Evolutionary conservation across 2,888 invertebrate genomes (phyloP).

Genomic region (Temnothorax ravouxi): DNA sequence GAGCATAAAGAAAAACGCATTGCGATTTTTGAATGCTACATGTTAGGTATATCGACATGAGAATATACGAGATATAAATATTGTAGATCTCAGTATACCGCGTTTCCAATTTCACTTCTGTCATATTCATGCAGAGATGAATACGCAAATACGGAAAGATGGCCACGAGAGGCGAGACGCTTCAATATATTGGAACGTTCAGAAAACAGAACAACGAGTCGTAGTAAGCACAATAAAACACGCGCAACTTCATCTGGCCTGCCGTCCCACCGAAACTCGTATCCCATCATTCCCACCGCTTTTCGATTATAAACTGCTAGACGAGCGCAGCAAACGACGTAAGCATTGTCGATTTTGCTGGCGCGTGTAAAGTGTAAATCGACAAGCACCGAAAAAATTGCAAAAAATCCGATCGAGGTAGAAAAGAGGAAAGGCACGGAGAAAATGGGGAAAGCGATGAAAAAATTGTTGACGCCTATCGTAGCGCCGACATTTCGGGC

Average conservation of each 20-base stretch:
- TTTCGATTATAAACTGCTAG: conserved; percentile 58
- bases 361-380: conserved; percentile 73
- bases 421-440: conserved; percentile 30
- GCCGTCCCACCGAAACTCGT: conserved; percentile 23
- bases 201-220: conserved; percentile 31
- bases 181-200: conserved; percentile 26
- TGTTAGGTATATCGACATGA: conserved; percentile 15
- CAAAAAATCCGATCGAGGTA: conserved; percentile 51
- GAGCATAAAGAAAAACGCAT: conserved; percentile 23
- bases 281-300: neutral
- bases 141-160: conserved; percentile 43
- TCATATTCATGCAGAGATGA: conserved; percentile 47
- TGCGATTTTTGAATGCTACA: conserved; percentile 14
- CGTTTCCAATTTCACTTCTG: conserved; percentile 54
- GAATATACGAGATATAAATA: conserved; percentile 45
- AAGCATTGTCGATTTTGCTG: conserved; percentile 61
- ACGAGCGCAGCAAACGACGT: conserved; percentile 50
- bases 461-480: conserved; percentile 52
- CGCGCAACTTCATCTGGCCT: conserved; percentile 26
- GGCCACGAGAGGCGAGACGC: neutral
- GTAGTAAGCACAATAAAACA: conserved; percentile 43
- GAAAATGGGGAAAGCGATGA: conserved; percentile 32
- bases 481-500: conserved; percentile 19
- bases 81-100: conserved; percentile 26
- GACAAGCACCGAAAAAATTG: conserved; percentile 67